Conservation (phyloP, 2,797 vertebrate genomes). For the Pseudochirops cupreus region DNA sequence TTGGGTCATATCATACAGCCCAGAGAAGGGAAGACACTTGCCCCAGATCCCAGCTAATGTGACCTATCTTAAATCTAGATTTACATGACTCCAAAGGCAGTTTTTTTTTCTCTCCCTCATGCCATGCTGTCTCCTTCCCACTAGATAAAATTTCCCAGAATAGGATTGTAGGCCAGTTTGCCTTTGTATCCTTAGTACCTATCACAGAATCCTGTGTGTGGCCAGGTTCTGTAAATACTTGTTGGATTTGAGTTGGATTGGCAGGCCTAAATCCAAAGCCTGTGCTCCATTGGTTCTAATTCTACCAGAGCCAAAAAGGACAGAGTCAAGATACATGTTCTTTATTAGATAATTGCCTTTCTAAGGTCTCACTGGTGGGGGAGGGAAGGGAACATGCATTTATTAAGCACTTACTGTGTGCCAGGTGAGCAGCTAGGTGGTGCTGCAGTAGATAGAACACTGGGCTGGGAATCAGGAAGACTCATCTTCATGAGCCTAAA, state of each 20-base stretch:
- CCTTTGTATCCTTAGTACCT: not conserved
- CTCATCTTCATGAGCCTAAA: not conserved
- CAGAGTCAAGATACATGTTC: not conserved
- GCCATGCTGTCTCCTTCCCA: not conserved
- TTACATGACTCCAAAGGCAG: not conserved
- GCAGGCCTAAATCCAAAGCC: not conserved
- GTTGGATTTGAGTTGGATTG: not conserved
- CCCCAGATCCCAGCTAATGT: not conserved
- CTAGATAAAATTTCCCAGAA: not conserved
- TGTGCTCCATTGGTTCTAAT: not conserved
- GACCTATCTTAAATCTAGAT: not conserved
- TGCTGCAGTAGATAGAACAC: not conserved
- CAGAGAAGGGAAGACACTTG: not conserved
- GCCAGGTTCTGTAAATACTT: not conserved
- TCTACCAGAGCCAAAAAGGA: not conserved
- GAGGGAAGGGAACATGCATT: not conserved
- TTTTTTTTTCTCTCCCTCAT: not conserved
- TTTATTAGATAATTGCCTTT: not conserved
- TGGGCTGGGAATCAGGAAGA: not conserved
- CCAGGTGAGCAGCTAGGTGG: not conserved
- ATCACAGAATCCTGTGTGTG: not conserved
- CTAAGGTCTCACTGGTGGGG: not conserved
- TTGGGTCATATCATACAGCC: not conserved
- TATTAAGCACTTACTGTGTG: not conserved
- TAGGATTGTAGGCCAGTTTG: not conserved